These are phyloP conservation scores for Amphipoea oculea DNA, from an alignment of 2,888 invertebrate genomes.

Conservation along the genomic window DNA sequence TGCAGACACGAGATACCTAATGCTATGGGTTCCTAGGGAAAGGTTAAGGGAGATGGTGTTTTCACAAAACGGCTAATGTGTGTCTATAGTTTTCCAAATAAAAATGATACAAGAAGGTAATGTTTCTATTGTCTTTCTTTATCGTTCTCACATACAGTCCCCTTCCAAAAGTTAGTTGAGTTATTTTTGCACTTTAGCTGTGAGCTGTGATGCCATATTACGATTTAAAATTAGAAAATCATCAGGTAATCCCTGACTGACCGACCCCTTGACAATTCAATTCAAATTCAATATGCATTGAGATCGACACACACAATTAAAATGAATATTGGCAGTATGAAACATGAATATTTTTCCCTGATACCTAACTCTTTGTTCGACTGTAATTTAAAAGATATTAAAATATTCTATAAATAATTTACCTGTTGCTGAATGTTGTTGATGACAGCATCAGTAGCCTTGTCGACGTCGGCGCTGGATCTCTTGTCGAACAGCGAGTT, in stretches of 20 bases:
- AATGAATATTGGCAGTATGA: not conserved
- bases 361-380: not conserved
- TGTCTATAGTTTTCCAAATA: not conserved
- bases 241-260: not conserved
- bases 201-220: no score
- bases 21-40: no score
- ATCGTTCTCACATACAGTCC: not conserved
- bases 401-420: conserved; percentile 32
- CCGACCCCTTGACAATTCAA: not conserved
- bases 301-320: not conserved
- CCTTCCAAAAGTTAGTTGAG: no score
- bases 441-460: conserved; percentile 89
- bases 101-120: not conserved
- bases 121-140: not conserved
- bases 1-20: not conserved
- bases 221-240: not conserved
- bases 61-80: not conserved
- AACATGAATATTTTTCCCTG: not conserved
- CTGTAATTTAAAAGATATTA: not conserved
- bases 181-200: no score
- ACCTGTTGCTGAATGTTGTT: conserved; percentile 92
- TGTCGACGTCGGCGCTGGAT: conserved; percentile 69
- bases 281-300: not conserved
- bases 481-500: conserved; percentile 77
- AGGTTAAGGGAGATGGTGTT: not conserved